Evolutionary conservation across 2,797 vertebrate genomes (phyloP).

Genomic region (Fratercula arctica): DNA sequence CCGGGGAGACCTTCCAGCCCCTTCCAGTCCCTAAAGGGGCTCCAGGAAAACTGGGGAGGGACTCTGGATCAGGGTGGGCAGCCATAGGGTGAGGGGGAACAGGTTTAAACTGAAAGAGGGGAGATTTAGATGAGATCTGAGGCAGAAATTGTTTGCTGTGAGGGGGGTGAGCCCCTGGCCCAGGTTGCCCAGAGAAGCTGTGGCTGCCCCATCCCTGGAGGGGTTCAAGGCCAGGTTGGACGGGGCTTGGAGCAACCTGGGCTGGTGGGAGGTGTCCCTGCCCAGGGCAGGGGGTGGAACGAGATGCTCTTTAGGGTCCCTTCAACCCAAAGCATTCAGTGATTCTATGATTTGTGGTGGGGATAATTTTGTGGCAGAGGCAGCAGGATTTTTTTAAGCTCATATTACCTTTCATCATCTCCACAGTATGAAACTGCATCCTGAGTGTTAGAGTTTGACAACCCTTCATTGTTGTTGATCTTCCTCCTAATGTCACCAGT

Average conservation of each 20-base stretch:
- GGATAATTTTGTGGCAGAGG: neutral
- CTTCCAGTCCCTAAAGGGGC: neutral
- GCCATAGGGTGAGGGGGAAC: neutral
- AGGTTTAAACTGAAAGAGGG: neutral
- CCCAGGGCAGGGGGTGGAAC: neutral
- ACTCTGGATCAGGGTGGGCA: neutral
- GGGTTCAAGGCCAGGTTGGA: neutral
- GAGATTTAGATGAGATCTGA: too few species aligned
- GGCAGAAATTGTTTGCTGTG: too few species aligned
- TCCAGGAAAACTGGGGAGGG: too few species aligned
- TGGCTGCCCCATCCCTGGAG: too few species aligned
- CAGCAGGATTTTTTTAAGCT: neutral
- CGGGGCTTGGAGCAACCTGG: neutral
- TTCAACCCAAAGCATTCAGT: neutral
- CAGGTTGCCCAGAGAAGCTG: too few species aligned
- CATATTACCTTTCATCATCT: neutral
- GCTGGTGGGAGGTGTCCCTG: neutral
- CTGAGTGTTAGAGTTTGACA: neutral
- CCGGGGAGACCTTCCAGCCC: neutral
- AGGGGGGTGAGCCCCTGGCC: too few species aligned
- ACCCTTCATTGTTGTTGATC: neutral
- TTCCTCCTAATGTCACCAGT: rapidly evolving
- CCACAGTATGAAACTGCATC: neutral
- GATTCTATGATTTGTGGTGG: neutral
- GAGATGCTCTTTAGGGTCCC: neutral